A percentile compares a stretch with the other conserved stretches of the same genome.
Conservation (phyloP, 2,797 vertebrate species). For the Esox lucius region DNA sequence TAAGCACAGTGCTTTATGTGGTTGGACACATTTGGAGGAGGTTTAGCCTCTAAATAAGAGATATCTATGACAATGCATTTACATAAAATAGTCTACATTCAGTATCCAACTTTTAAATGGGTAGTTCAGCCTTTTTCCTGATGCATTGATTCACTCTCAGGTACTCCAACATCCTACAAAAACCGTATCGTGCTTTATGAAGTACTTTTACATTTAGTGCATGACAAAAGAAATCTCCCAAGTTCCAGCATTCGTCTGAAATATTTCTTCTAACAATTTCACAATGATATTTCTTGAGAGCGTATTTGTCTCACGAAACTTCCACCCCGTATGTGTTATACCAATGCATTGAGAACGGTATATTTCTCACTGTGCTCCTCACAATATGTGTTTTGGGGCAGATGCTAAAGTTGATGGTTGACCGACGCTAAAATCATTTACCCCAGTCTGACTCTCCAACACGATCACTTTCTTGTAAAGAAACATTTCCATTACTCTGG, state of each 20-base stretch:
- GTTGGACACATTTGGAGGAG: conserved; percentile 11
- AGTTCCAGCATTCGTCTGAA: neutral
- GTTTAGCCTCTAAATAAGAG: neutral
- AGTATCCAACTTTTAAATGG: neutral
- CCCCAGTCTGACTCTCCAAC: neutral
- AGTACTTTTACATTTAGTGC: neutral
- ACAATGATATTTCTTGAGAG: neutral
- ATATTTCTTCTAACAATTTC: neutral
- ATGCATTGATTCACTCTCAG: neutral
- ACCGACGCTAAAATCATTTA: neutral
- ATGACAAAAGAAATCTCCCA: neutral
- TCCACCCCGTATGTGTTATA: neutral
- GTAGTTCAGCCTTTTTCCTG: neutral
- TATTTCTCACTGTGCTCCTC: neutral
- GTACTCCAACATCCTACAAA: neutral
- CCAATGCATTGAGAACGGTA: neutral
- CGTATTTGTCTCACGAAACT: neutral
- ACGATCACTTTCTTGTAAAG: neutral
- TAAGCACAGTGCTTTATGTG: conserved; percentile 39
- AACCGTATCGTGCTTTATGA: neutral
- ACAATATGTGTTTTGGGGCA: neutral
- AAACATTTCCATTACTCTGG: neutral
- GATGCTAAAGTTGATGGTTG: neutral
- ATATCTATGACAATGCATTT: neutral
- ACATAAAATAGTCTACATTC: neutral